Percentiles rank a stretch among this genome's conserved stretches.
phyloP scores from a whole-genome alignment of 2,797 vertebrate genomes.

The Lindbergichthys nudifrons region DNA sequence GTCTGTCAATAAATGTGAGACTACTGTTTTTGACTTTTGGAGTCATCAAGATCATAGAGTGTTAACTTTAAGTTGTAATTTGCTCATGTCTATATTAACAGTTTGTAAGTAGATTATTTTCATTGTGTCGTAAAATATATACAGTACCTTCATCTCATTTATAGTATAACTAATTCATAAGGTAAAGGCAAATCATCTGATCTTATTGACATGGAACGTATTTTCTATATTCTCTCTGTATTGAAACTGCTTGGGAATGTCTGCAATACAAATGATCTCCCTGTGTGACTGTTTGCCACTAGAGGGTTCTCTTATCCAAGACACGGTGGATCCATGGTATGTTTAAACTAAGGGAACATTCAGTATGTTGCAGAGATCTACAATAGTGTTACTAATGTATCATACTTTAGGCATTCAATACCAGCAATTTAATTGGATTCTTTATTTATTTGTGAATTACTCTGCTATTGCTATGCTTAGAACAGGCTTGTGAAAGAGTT shows the following conservation, averaged over 20 bases:
- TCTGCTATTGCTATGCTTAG: neutral
- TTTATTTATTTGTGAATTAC: neutral
- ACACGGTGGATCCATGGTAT: neutral
- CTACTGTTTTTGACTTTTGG: neutral
- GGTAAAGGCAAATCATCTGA: too few relatives aligned
- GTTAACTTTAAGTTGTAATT: neutral
- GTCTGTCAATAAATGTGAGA: neutral
- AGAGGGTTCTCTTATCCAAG: slow-evolving; percentile 13
- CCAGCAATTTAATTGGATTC: neutral
- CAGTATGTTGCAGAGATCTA: neutral
- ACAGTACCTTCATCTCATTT: neutral
- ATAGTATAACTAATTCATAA: neutral
- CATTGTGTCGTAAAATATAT: neutral
- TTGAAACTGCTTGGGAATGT: neutral
- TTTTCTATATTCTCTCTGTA: too few relatives aligned
- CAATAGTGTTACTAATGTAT: neutral
- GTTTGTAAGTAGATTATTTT: neutral
- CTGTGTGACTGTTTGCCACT: slow-evolving; percentile 12
- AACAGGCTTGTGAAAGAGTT: neutral
- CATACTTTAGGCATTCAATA: neutral
- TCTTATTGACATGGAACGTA: too few relatives aligned
- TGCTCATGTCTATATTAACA: neutral
- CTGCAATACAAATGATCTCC: neutral
- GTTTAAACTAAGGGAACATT: neutral
- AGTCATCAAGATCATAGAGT: neutral